Conservation (phyloP, 1,140 invertebrate genomes). For the Heliothis subflexa region DNA sequence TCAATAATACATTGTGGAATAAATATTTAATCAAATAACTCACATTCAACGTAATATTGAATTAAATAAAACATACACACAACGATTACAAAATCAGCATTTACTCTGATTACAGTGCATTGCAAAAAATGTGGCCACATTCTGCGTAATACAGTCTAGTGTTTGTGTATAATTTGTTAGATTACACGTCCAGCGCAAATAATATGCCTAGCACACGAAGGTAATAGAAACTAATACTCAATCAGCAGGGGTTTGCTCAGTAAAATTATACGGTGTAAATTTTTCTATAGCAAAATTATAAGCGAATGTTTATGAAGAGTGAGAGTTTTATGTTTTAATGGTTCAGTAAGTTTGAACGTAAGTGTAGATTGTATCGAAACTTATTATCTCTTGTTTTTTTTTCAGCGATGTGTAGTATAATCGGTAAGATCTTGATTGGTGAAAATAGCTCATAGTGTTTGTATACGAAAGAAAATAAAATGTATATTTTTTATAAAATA, state of each 20-base stretch:
- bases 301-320: not conserved
- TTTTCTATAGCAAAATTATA: slow-evolving; percentile 2
- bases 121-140: not conserved
- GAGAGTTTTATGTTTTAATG: not conserved
- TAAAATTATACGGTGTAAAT: slow-evolving; percentile 35
- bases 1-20: too few species aligned
- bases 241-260: not conserved
- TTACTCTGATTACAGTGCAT: slow-evolving; percentile 3
- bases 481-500: too few species aligned
- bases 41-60: not conserved
- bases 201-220: slow-evolving; percentile 36
- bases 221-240: slow-evolving; percentile 41
- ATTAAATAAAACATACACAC: not conserved
- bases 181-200: slow-evolving; percentile 31
- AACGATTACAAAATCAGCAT: not conserved
- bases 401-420: too few species aligned
- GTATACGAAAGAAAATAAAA: too few species aligned
- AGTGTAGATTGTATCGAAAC: too few species aligned
- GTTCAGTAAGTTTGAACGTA: slow-evolving; percentile 1
- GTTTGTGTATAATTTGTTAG: slow-evolving; percentile 28
- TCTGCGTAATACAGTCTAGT: slow-evolving; percentile 1
- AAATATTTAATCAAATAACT: not conserved
- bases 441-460: too few species aligned
- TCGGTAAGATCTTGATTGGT: too few species aligned
- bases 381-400: too few species aligned